Evolutionary conservation across 2,113 vertebrate genomes (phyloP).

Genomic region (Verasper variegatus): DNA sequence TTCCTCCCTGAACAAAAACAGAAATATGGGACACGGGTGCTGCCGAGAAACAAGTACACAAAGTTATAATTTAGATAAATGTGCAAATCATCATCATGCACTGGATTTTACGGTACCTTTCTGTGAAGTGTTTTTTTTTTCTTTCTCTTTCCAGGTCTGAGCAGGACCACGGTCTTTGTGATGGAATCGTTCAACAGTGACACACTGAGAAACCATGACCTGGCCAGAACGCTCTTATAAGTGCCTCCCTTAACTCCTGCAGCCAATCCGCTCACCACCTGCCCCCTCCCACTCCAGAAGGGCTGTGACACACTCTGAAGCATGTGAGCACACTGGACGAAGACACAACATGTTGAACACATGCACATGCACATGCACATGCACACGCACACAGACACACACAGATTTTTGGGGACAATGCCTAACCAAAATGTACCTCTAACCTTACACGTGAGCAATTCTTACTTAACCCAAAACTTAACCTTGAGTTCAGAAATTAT

Average conservation of each 20-base stretch:
- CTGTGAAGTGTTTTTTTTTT: not conserved
- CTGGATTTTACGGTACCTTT: slow-evolving; percentile 50
- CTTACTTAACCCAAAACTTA: no score
- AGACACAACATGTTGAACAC: slow-evolving; percentile 11
- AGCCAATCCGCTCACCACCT: slow-evolving; percentile 60
- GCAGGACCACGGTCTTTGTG: not conserved
- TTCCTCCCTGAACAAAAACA: slow-evolving; percentile 36
- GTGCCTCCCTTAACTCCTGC: slow-evolving; percentile 14
- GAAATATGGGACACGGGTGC: not conserved
- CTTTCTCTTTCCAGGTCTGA: slow-evolving; percentile 9
- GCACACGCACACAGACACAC: no score
- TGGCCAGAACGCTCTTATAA: slow-evolving; percentile 67
- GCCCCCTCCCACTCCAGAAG: slow-evolving; percentile 64
- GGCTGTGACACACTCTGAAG: slow-evolving; percentile 22
- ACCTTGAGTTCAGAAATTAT: no score
- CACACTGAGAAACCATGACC: slow-evolving; percentile 56
- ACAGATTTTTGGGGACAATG: no score
- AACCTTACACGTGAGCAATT: no score
- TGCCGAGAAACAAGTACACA: not conserved
- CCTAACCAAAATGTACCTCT: no score
- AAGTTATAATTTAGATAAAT: not conserved
- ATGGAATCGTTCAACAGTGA: slow-evolving; percentile 40
- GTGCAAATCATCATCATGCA: not conserved
- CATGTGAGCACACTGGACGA: not conserved
- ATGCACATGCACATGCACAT: not conserved